Percentiles rank a stretch among this genome's conserved stretches.
phyloP scores from a whole-genome alignment of 2,888 invertebrate species.

The Drosophila phalerata region DNA sequence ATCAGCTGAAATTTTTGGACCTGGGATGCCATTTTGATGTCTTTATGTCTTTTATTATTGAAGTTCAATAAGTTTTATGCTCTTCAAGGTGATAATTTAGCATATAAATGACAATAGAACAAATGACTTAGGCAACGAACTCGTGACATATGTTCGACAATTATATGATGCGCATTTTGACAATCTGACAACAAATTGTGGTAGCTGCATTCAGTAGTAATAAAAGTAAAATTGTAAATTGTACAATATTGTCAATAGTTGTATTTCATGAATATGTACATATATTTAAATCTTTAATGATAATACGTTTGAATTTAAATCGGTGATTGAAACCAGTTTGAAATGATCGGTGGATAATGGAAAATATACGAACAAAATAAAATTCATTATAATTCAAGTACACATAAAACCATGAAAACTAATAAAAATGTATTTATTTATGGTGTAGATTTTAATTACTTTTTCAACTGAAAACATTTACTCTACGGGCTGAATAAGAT shows the following conservation, averaged over 20 bases:
- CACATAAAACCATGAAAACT: conserved; percentile 1
- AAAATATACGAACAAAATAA: neutral
- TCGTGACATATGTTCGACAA: conserved; percentile 17
- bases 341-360: neutral
- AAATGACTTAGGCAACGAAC: conserved; percentile 79
- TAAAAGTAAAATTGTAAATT: conserved; percentile 4
- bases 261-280: conserved; percentile 13
- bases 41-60: conserved; percentile 32
- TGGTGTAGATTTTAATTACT: neutral
- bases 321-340: conserved; percentile 10
- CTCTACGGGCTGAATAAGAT: neutral
- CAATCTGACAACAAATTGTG: neutral
- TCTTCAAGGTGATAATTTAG: conserved; percentile 59
- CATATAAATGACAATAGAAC: conserved; percentile 65
- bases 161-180: conserved; percentile 24
- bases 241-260: neutral
- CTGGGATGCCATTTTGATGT: conserved; percentile 7
- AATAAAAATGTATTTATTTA: neutral
- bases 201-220: conserved; percentile 7
- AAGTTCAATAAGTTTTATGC: conserved; percentile 57
- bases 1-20: conserved; percentile 34
- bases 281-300: conserved; percentile 7
- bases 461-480: neutral
- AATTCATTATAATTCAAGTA: conserved; percentile 14
- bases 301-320: neutral